phyloP scores from a whole-genome alignment of 2,888 invertebrate species.

The Callosobruchus maculatus region DNA sequence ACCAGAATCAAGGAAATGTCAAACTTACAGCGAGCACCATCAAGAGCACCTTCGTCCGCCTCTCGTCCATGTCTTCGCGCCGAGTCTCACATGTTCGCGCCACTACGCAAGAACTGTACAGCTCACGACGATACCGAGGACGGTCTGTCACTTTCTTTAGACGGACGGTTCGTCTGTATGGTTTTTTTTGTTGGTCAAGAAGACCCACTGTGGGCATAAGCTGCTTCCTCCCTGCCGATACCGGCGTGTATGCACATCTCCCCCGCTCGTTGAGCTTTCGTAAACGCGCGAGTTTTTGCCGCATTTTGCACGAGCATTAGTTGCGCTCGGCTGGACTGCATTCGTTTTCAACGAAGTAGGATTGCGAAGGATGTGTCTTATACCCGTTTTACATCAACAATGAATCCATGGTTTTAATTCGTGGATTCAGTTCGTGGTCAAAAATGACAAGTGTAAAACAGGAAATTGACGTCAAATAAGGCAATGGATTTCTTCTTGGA shows the following conservation, averaged over 20 bases:
- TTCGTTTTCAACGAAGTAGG: background rate
- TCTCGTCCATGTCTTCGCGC: conserved; percentile 1
- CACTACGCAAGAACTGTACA: background rate
- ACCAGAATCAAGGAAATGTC: no score
- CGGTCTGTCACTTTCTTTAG: conserved; percentile 2
- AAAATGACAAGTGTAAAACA: no score
- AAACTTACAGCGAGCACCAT: background rate
- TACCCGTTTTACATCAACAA: no score
- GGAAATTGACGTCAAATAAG: no score
- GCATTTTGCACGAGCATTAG: background rate
- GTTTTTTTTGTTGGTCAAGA: conserved; percentile 9
- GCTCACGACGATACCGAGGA: background rate
- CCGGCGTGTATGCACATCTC: background rate
- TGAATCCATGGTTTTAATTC: no score
- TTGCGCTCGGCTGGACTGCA: background rate
- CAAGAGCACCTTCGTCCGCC: background rate
- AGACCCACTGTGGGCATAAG: background rate
- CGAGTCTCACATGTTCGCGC: conserved; percentile 11
- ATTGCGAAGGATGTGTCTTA: background rate
- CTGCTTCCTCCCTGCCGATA: background rate
- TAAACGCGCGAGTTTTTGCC: background rate
- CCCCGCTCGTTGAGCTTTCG: background rate
- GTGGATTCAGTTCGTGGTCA: no score
- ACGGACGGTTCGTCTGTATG: conserved; percentile 7
- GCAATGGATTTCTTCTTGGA: no score